Evolutionary conservation across 2,113 vertebrate species (phyloP), one percentile per base, ranked within the genome.

Genomic region (Conger conger): DNA sequence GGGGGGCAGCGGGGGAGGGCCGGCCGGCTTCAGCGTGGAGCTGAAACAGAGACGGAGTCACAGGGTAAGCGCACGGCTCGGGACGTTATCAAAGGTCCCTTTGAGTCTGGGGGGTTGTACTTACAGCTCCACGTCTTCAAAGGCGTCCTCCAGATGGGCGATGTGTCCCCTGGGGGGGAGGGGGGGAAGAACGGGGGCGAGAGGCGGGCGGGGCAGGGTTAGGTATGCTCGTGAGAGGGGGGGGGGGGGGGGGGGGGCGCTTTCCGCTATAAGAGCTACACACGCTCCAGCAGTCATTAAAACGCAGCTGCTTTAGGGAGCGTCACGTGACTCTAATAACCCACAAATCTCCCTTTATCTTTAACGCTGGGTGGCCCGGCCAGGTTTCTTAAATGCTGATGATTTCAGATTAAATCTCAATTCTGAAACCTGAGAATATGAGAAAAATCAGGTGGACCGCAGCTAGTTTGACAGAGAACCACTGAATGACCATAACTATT

Each of bases 1-100:
- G 20, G 98, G 98, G 86, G 98, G 98, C 30, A 99, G 93, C 0
- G 98, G 98, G 87, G 98, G 98, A 0, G 97, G 98, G 87, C 95
- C 45, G 53, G 94, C 95, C 81, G 95, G 94, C 90, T 97, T 98
- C 23, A 99, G 94, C 0, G 98, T 99, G 0, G 96, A 97, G 57
- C 98, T 99, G 89, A 90, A 93, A 95, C 30, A 0, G 0, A 87
- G 36, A 18, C 1, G 27, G n/a, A 68, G 63, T 84, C n/a, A 78
- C 30, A 2, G 27, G 30, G 40, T n/a, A 63, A 86, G 13, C 63
- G 57, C 18, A n/a, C 33, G 76, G 54, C 37, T 30, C 18, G 38
- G 16, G 20, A 16, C 30, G 3, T 3, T 84, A 2, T 63, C 42
- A 57, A 18, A 17, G 60, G 11, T 37, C 57, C 13, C 23, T 13